Evolutionary conservation across 2,113 vertebrate genomes (phyloP), one percentile per base, ranked within the genome.

Genomic region (Delphinus delphis): DNA sequence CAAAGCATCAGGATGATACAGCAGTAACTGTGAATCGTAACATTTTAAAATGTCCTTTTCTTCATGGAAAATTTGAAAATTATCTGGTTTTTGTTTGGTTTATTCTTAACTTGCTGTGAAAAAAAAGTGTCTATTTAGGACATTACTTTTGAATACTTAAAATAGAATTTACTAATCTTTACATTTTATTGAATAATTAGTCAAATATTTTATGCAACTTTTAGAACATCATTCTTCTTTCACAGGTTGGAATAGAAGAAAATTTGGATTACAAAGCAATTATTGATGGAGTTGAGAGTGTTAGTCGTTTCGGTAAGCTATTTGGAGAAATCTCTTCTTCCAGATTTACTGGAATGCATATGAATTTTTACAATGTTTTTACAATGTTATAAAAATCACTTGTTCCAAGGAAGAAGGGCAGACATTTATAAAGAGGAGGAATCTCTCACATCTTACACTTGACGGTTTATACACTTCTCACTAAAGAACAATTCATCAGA

Each of bases 301-400:
- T 99, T 96, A 99, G 99, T 98, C 99, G 99, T 97, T 99, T 99
- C 20, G 99, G 99, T 99, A 98, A 97, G 99, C 98, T 88, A 67
- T 58, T 53, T 67, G 5, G 8, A 86, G 83, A 77, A 91, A 36
- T 53, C 21, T 28, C n/a, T 88, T 83, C 65, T 90, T 93, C 73
- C 9, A 67, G 33, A 92, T 63, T 92, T 68, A 33, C 31, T 85
- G 62, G 25, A 85, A 85, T 88, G 4, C 3, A 3, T 76, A 7
- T 47, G 6, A 86, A n/a, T 79, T 81, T 83, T 82, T 88, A 73
- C 11, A 94, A 3, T 86, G n/a, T 77, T 81, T 83, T 82, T 88
- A 73, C 11, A 94, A 3, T 86, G n/a, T 13, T 63, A 68, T 15
- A 50, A 93, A 96, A 84, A 26, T 67, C 53, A 33, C 4, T 86